These are phyloP conservation scores for Egretta garzetta DNA, from an alignment of 2,113 vertebrate genomes.

Conservation along the genomic window DNA sequence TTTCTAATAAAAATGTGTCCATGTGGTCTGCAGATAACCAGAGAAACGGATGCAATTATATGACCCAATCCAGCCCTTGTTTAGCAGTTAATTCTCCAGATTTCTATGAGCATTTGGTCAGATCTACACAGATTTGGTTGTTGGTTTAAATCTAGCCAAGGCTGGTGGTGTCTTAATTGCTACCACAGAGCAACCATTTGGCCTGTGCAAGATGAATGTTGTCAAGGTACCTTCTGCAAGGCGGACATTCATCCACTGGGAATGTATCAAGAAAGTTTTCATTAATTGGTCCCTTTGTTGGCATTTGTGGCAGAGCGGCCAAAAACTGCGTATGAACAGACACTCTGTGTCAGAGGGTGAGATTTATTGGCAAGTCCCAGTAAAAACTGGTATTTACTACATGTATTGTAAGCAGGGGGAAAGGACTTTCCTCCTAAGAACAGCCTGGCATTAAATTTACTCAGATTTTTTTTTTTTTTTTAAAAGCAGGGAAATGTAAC, in stretches of 20 bases:
- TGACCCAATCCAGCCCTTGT: background rate
- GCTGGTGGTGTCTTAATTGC: constrained; percentile 69
- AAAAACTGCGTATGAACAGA: constrained; percentile 65
- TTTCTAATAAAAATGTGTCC: background rate
- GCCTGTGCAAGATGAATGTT: constrained; percentile 51
- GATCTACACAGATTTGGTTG: constrained; percentile 51
- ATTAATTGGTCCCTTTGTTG: constrained; percentile 74
- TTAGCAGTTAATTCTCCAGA: constrained; percentile 25
- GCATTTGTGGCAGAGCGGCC: constrained; percentile 53
- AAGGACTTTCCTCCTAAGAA: background rate
- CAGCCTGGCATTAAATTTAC: background rate
- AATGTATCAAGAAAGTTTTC: constrained; percentile 69
- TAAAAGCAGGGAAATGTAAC: background rate
- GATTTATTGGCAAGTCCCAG: constrained; percentile 55
- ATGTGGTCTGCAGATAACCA: background rate
- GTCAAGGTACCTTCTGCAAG: constrained; percentile 69
- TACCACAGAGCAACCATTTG: constrained; percentile 66
- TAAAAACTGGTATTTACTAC: constrained; percentile 47
- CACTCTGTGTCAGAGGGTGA: constrained; percentile 45
- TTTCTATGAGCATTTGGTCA: constrained; percentile 51
- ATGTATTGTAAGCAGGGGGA: background rate
- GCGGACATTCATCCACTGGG: constrained; percentile 67
- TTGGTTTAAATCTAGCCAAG: constrained; percentile 65
- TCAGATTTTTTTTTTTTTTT: background rate
- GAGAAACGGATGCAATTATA: background rate